Evolutionary conservation across 2,888 invertebrate species (phyloP), one percentile per base, ranked within the genome.

Genomic region (Drosophila mercatorum): DNA sequence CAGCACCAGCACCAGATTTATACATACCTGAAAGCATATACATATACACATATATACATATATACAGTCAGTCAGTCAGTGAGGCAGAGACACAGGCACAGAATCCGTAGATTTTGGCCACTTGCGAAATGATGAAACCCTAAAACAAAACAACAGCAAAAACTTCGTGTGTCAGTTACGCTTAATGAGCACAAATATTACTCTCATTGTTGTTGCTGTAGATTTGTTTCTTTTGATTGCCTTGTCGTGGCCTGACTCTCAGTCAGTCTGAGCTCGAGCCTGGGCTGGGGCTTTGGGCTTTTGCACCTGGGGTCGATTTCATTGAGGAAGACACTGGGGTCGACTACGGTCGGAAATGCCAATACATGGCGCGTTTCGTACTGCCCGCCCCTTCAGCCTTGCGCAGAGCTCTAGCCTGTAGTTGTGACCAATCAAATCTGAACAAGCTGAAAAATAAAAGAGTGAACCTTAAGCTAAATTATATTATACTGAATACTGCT

Each of bases 131-230:
- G 86, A 88, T 85, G 88, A 85, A 89, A 89, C 88, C 86, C 84
- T 81, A 83, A 47, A 84, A 83, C 84, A 73, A 71, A 58, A 75
- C 60, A 66, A 74, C 71, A 76, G 72, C 77, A 67, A 72, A 75
- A 78, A 82, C 89, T 77, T 90, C 91, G 90, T 89, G 90, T 90
- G 91, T 91, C 90, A 90, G 90, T 91, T 90, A 91, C 90, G 90
- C 91, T 91, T 89, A 91, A 88, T 91, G 91, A 90, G 91, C 90
- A 91, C 88, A 89, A 86, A 86, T 88, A 88, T 89, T 88, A 87
- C 89, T 90, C 89, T 83, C 82, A 79, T 86, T 90, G 89, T 75
- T 81, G 88, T 74, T 78, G 88, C 71, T 89, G 87, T 72, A 81
- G 80, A 87, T 84, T 87, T 87, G 71, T 79, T 88, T 71, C 72